Evolutionary conservation across 2,113 vertebrate species (phyloP), one percentile per base, ranked within the genome.

Genomic region (Mustelus asterias): DNA sequence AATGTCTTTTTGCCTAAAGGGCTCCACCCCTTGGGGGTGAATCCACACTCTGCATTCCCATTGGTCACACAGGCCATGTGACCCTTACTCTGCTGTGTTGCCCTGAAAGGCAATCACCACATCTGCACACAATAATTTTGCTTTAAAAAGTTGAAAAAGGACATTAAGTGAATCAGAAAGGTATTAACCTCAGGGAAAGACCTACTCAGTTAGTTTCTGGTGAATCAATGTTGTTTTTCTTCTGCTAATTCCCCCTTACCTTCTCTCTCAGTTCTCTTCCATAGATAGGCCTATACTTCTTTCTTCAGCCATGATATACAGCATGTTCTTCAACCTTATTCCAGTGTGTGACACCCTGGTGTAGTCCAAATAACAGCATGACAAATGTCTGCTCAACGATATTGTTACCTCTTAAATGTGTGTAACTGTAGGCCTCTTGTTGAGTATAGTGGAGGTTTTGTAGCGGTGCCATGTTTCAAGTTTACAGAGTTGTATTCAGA

Each of bases 241-340:
- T 72, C 70, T 72, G 70, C 26, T 26, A 26, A 26, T 26, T 72
- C 70, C 24, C 24, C 78, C 78, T 83, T 83, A 37, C 16, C 10
- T 37, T 37, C 78, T 29, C 33, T 0, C n/a, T 83, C 78, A 41
- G 78, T n/a, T 83, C 14, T 41, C 76, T 37, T 80, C 10, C 76
- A 83, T 5, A 83, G n/a, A 83, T 41, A 37, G 33, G 29, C 29
- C 72, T 76, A n/a, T n/a, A 78, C n/a, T 37, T 37, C 78, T 37
- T 80, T 37, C 78, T n/a, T 5, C n/a, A 80, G 78, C 11, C 78
- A 80, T 80, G n/a, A 37, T n/a, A 80, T 37, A 37, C 16, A 78
- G 76, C 76, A 78, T 14, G 76, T 78, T n/a, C 76, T 80, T 80
- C 78, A 80, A 80, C 78, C 78, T 80, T n/a, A 80, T 80, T 80